These are phyloP conservation scores for Benitochromis conjunctus DNA, from an alignment of 2,113 vertebrate species.

Conservation along the genomic window DNA sequence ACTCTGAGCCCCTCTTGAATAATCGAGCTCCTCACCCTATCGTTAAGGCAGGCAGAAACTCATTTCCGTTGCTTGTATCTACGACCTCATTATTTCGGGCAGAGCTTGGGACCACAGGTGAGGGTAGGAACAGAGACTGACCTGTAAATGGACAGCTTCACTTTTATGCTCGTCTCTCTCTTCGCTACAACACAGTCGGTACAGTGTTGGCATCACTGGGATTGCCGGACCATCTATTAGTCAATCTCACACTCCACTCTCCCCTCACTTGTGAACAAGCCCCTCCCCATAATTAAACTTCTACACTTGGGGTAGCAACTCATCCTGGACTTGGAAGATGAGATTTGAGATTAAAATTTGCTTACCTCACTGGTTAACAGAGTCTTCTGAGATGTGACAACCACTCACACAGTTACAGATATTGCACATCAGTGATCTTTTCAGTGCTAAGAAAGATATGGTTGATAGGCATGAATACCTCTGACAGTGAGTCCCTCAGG, in stretches of 20 bases:
- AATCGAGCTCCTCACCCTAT: background rate
- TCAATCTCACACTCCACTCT: background rate
- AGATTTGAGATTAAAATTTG: background rate
- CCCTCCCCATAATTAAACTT: background rate
- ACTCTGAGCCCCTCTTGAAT: background rate
- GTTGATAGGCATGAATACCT: conserved; percentile 28
- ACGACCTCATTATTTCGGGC: background rate
- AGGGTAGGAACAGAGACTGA: background rate
- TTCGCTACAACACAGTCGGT: background rate
- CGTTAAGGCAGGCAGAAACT: background rate
- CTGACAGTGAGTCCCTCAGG: conserved; percentile 24
- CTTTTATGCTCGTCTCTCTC: background rate
- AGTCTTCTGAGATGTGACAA: background rate
- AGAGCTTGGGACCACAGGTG: background rate
- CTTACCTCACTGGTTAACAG: background rate
- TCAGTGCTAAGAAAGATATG: conserved; percentile 1
- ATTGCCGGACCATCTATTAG: background rate
- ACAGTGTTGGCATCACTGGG: background rate
- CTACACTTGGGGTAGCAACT: background rate
- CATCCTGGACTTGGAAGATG: background rate
- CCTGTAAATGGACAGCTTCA: background rate
- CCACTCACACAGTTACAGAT: background rate
- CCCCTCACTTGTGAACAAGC: background rate
- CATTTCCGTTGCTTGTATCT: background rate
- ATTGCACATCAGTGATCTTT: background rate